A percentile compares a stretch with the other conserved stretches of the same genome.
These are phyloP conservation scores for Copsychus sechellarum DNA, from an alignment of 2,113 vertebrate species.

Conservation along the genomic window DNA sequence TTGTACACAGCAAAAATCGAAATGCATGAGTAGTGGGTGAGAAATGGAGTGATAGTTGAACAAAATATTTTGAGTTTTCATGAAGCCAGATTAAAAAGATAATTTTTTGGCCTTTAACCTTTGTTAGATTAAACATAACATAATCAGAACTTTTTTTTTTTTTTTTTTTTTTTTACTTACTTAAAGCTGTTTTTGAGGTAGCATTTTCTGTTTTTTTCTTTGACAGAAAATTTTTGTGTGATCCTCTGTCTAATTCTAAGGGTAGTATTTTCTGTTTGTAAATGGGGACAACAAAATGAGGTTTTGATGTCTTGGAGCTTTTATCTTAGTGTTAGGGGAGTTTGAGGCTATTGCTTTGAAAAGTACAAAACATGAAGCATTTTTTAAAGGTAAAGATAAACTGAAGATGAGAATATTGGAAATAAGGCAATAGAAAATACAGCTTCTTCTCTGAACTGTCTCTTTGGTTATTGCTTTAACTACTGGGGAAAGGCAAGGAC, in stretches of 20 bases:
- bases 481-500: not conserved
- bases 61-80: not conserved
- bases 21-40: not conserved
- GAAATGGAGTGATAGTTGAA: not conserved
- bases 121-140: not conserved
- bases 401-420: not conserved
- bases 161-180: not conserved
- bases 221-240: not conserved
- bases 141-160: not conserved
- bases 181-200: not conserved
- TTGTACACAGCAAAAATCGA: not conserved
- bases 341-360: not conserved
- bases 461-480: not conserved
- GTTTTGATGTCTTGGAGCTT: not conserved
- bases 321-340: not conserved
- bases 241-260: not conserved
- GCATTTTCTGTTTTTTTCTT: not conserved
- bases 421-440: not conserved
- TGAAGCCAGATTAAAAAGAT: not conserved
- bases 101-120: not conserved
- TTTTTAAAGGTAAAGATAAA: not conserved
- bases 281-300: not conserved
- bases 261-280: not conserved
- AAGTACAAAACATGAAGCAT: not conserved
- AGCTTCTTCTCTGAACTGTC: not conserved